Evolutionary conservation across 2,113 vertebrate species (phyloP), one percentile per base, ranked within the genome.

Genomic region (Pipra filicauda): DNA sequence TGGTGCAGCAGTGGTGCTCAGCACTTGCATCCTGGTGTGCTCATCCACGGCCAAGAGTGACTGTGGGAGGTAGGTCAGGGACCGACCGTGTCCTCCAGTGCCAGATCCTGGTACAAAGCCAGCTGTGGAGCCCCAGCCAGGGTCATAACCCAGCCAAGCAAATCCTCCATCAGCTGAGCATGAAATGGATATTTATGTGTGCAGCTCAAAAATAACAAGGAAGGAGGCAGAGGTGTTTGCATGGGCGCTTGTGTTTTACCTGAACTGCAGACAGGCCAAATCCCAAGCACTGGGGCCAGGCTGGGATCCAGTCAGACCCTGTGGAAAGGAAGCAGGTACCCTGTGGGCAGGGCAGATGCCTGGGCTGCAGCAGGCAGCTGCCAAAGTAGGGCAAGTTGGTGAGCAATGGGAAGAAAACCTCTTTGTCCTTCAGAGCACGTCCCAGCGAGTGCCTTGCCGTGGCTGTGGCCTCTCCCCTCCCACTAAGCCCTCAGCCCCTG

Each of bases 81-180:
- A 48, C 21, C 0, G 0, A 16, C 54, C 22, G 3, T 43, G 31
- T 46, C 35, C 33, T 49, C 27, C 0, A 0, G 28, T 54, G 24
- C 33, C 64, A 41, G 35, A 21, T 55, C 30, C 58, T 88, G 79
- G 62, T 39, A 7, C 64, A 28, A 66, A 93, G 83, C 86, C 78
- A 82, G 55, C 70, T 39, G 64, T 49, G 44, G 77, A 66, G 78
- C 59, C 46, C 71, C 79, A 92, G 74, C 61, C 89, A 73, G 72
- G 28, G 59, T 39, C n/a, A 1, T 15, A 72, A 75, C 49, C 30
- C 83, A 92, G 83, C 72, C 83, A 54, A 88, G 54, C 49, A 62
- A 91, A 83, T 49, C 67, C 58, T 94, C 39, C 39, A 14, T 57
- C 67, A 17, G 58, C 79, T 44, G 64, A 88, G 86, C 28, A 3